Conservation (phyloP, 2,797 vertebrate species). For the Molossus molossus region DNA sequence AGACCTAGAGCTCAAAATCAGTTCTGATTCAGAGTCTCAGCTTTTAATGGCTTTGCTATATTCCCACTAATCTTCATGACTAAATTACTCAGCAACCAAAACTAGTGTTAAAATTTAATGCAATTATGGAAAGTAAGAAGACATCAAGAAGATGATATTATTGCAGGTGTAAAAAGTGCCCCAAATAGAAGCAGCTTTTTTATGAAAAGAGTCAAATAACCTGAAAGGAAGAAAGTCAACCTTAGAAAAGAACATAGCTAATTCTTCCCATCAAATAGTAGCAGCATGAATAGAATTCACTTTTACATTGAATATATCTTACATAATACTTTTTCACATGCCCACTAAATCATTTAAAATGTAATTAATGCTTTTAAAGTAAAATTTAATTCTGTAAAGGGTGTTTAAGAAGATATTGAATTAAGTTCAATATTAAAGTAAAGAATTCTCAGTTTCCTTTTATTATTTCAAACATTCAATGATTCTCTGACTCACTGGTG, state of each 20-base stretch:
- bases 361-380: slow-evolving; percentile 62
- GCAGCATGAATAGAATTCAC: background rate
- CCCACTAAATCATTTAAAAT: slow-evolving; percentile 62
- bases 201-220: slow-evolving; percentile 40
- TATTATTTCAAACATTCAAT: slow-evolving; percentile 58
- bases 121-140: slow-evolving; percentile 53
- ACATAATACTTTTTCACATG: slow-evolving; percentile 28
- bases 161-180: slow-evolving; percentile 30
- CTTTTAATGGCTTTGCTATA: background rate
- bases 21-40: background rate
- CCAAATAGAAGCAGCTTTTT: slow-evolving; percentile 51
- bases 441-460: slow-evolving; percentile 67
- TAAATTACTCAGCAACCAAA: slow-evolving; percentile 21
- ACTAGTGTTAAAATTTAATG: slow-evolving; percentile 33
- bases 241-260: background rate
- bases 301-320: background rate
- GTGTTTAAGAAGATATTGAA: slow-evolving; percentile 47
- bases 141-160: slow-evolving; percentile 41
- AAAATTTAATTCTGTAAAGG: slow-evolving; percentile 51
- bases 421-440: slow-evolving; percentile 49
- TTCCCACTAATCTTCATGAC: slow-evolving; percentile 5
- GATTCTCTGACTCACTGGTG: slow-evolving; percentile 25
- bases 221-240: slow-evolving; percentile 27
- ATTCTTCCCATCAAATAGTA: background rate
- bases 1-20: background rate